These are phyloP conservation scores for Myiotriccus ornatus DNA, from an alignment of 2,797 vertebrate species.

Conservation along the genomic window DNA sequence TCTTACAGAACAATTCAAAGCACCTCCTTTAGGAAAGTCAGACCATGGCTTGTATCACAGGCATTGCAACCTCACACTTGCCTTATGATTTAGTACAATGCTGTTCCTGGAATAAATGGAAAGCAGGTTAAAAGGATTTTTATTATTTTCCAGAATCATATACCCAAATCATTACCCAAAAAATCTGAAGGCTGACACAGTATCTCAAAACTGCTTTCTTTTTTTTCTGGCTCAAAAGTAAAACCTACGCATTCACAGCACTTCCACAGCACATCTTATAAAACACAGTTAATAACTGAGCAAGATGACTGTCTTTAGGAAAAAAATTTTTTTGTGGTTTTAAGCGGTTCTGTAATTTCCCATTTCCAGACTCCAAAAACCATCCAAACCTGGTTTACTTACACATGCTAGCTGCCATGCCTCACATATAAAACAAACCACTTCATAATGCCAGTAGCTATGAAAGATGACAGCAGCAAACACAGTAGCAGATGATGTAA, in stretches of 20 bases:
- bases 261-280: neutral
- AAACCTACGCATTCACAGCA: neutral
- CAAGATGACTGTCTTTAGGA: neutral
- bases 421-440: neutral
- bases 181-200: neutral
- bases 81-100: neutral
- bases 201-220: neutral
- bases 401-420: neutral
- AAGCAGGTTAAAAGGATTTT: neutral
- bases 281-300: neutral
- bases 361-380: neutral
- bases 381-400: neutral
- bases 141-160: slow-evolving; percentile 10
- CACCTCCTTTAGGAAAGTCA: slow-evolving; percentile 21
- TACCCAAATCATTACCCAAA: neutral
- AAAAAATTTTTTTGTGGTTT: neutral
- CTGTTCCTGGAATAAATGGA: neutral
- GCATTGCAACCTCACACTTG: neutral
- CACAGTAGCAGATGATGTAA: neutral
- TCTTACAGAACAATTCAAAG: slow-evolving; percentile 46
- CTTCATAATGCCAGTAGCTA: neutral
- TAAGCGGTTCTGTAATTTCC: neutral
- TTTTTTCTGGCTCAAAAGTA: neutral
- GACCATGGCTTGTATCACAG: neutral
- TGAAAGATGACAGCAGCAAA: slow-evolving; percentile 15